Percentiles rank a stretch among this genome's conserved stretches.
Evolutionary conservation across 2,113 vertebrate species (phyloP).

Genomic region (Actenoides hombroni): DNA sequence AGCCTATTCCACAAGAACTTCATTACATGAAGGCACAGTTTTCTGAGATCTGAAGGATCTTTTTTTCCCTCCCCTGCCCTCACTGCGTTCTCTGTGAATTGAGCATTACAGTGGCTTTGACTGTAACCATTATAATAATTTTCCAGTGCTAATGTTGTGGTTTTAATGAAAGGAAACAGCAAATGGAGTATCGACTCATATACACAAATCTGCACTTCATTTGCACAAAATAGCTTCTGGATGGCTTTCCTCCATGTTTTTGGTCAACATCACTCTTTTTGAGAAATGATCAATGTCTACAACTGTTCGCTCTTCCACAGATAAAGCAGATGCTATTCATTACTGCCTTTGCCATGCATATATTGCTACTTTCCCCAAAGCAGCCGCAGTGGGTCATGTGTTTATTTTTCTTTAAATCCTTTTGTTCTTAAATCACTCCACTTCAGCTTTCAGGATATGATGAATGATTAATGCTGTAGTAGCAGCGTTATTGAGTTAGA

Average conservation of each 20-base stretch:
- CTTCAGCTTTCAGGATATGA: conserved; percentile 59
- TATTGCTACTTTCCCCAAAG: conserved; percentile 63
- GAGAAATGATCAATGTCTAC: conserved; percentile 82
- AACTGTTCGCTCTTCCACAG: conserved; percentile 73
- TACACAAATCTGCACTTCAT: conserved; percentile 84
- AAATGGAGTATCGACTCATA: conserved; percentile 74
- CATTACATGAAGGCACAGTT: neutral
- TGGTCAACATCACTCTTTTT: conserved; percentile 72
- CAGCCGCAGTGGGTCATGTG: conserved; percentile 58
- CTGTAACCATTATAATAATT: conserved; percentile 83
- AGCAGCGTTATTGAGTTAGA: conserved; percentile 40
- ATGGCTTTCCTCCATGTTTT: conserved; percentile 72
- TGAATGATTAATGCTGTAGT: conserved; percentile 60
- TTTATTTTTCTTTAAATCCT: conserved; percentile 67
- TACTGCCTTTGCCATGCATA: conserved; percentile 73
- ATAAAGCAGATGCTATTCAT: conserved; percentile 88
- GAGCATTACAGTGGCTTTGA: conserved; percentile 83
- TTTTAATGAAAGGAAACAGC: conserved; percentile 83
- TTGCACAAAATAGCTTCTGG: conserved; percentile 82
- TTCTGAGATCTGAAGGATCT: neutral
- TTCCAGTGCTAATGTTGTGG: conserved; percentile 79
- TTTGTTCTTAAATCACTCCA: conserved; percentile 60
- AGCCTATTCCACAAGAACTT: neutral
- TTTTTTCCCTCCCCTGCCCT: neutral
- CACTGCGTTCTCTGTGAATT: conserved; percentile 34